These are phyloP conservation scores for Caenorhabditis sulstoni DNA, from an alignment of 2,888 invertebrate genomes.

Conservation along the genomic window DNA sequence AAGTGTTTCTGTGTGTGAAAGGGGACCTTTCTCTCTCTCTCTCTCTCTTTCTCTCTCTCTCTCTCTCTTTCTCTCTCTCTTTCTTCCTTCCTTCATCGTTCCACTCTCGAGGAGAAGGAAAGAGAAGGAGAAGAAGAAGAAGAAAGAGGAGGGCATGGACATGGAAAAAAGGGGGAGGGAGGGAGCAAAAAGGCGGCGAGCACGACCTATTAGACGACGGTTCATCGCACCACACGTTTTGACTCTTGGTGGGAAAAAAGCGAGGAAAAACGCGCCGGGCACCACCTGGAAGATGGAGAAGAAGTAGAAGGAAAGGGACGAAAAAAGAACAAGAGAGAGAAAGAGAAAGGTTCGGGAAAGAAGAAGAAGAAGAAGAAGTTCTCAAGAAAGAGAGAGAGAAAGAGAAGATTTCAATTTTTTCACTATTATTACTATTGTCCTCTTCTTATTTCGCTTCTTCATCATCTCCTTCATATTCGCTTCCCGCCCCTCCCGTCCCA, in stretches of 20 bases:
- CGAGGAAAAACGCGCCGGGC: slow-evolving; percentile 1
- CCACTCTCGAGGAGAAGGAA: slow-evolving; percentile 23
- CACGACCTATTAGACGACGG: slow-evolving; percentile 55
- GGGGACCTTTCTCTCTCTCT: no score
- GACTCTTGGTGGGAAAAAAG: slow-evolving; percentile 21
- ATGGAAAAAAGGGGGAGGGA: slow-evolving; percentile 23
- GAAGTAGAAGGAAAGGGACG: slow-evolving; percentile 9
- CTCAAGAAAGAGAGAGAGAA: background rate
- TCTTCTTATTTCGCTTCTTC: slow-evolving; percentile 10
- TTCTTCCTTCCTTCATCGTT: slow-evolving; percentile 1
- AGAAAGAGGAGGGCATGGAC: slow-evolving; percentile 17
- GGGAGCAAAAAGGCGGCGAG: slow-evolving; percentile 30
- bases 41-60: no score
- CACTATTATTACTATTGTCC: slow-evolving; percentile 18
- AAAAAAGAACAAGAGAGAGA: background rate
- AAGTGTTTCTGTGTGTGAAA: slow-evolving; percentile 28
- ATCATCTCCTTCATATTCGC: slow-evolving; percentile 16
- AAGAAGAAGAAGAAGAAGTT: slow-evolving; percentile 17
- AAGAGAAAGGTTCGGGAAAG: background rate
- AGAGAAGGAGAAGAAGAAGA: slow-evolving; percentile 19
- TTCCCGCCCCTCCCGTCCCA: no score
- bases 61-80: no score
- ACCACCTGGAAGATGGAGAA: slow-evolving; percentile 13
- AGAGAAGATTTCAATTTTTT: no score
- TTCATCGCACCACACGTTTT: slow-evolving; percentile 57